These are phyloP conservation scores for Plectrocnemia conspersa DNA, from an alignment of 1,140 invertebrate species.

Conservation along the genomic window DNA sequence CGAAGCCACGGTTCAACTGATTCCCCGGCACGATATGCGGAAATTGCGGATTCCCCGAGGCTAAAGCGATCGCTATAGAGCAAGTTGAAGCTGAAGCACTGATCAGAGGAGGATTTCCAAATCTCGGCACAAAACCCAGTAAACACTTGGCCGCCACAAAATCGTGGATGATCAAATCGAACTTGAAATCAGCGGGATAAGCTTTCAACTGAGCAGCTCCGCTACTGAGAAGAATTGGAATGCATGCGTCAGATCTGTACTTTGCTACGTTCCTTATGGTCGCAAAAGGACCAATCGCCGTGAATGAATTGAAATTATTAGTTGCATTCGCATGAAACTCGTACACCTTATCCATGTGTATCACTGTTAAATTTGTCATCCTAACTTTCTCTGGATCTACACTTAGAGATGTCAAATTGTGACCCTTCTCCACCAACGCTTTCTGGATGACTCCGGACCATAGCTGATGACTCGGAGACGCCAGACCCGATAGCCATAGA, in stretches of 20 bases:
- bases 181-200: conserved; percentile 34
- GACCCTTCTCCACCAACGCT: conserved; percentile 28
- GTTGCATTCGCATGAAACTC: conserved; percentile 11
- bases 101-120: conserved; percentile 33
- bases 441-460: conserved; percentile 31
- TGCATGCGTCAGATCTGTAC: conserved; percentile 27
- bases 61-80: conserved; percentile 27
- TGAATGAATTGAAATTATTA: conserved; percentile 14
- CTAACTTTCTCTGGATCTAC: conserved; percentile 26
- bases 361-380: conserved; percentile 31
- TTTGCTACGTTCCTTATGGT: conserved; percentile 24
- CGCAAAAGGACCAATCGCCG: conserved; percentile 8
- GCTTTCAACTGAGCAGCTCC: conserved; percentile 24
- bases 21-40: conserved; percentile 25
- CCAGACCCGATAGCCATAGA: conserved; percentile 29
- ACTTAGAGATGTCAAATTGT: conserved; percentile 35
- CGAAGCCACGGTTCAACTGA: conserved; percentile 20
- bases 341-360: conserved; percentile 35
- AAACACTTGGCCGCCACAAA: conserved; percentile 34
- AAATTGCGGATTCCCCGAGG: conserved; percentile 30
- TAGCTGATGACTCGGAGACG: conserved; percentile 32
- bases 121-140: conserved; percentile 29
- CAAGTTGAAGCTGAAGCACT: conserved; percentile 28
- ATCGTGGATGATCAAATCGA: conserved; percentile 38
- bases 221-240: conserved; percentile 23